These are phyloP conservation scores for Natator depressus DNA, from an alignment of 2,113 vertebrate genomes.

Conservation along the genomic window DNA sequence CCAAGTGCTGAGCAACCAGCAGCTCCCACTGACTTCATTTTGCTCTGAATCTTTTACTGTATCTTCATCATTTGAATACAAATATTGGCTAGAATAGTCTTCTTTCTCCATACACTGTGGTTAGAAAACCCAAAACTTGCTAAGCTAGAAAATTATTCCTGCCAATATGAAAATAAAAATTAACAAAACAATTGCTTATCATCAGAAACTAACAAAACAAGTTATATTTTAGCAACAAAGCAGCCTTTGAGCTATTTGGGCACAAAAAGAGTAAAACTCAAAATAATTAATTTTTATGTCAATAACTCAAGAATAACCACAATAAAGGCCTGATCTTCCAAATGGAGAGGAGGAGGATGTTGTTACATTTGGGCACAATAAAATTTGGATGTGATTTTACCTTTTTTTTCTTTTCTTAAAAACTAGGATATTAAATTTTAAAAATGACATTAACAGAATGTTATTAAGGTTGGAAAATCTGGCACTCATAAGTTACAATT, in stretches of 20 bases:
- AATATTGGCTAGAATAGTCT: neutral
- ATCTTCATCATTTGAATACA: neutral
- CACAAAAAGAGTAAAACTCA: neutral
- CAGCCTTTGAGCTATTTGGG: neutral
- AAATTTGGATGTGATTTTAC: neutral
- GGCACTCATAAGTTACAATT: neutral
- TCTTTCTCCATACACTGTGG: neutral
- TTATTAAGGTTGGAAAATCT: neutral
- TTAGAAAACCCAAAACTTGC: neutral
- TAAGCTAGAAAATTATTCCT: neutral
- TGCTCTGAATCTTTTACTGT: neutral
- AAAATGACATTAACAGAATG: too few relatives aligned
- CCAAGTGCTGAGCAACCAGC: neutral
- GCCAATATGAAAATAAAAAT: neutral
- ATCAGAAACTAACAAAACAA: neutral
- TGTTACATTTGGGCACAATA: neutral
- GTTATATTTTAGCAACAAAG: neutral
- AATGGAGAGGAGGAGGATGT: neutral
- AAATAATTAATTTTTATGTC: neutral
- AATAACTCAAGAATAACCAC: neutral
- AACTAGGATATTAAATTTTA: neutral
- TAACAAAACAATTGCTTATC: neutral
- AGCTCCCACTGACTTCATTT: constrained; percentile 9
- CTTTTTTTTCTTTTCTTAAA: neutral
- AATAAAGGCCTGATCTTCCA: neutral